Conservation (phyloP, 2,113 vertebrate genomes). For the Rutilus rutilus region DNA sequence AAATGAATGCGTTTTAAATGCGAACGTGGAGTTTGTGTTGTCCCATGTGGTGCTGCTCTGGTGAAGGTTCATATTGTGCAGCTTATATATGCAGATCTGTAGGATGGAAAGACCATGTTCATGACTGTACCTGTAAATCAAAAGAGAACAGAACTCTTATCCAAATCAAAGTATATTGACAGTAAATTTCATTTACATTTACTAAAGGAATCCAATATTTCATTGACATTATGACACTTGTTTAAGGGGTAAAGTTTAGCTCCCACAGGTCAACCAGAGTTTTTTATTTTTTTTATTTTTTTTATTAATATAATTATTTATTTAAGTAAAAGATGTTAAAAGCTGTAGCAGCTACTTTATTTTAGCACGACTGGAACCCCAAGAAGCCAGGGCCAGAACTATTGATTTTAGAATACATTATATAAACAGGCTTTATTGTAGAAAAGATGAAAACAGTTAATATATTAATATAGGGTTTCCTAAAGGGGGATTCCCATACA, state of each 20-base stretch:
- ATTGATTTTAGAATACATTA: background rate
- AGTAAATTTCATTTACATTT: background rate
- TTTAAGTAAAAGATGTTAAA: background rate
- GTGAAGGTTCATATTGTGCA: background rate
- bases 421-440: background rate
- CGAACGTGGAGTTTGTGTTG: background rate
- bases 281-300: too few species aligned
- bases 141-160: constrained; percentile 44
- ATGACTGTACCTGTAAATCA: constrained; percentile 57
- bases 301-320: too few species aligned
- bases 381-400: background rate
- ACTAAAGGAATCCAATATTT: background rate
- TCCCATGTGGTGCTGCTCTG: background rate
- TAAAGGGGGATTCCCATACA: too few species aligned
- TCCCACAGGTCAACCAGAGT: too few species aligned
- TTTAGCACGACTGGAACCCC: background rate
- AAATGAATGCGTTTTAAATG: background rate
- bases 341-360: background rate
- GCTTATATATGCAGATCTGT: background rate
- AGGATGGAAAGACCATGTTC: constrained; percentile 23
- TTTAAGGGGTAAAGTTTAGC: background rate
- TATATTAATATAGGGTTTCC: too few species aligned
- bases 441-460: background rate
- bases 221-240: background rate
- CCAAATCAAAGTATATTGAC: background rate